A percentile compares a stretch with the other conserved stretches of the same genome.
Evolutionary conservation across 2,113 vertebrate species (phyloP).

Genomic region (Xenopus borealis): DNA sequence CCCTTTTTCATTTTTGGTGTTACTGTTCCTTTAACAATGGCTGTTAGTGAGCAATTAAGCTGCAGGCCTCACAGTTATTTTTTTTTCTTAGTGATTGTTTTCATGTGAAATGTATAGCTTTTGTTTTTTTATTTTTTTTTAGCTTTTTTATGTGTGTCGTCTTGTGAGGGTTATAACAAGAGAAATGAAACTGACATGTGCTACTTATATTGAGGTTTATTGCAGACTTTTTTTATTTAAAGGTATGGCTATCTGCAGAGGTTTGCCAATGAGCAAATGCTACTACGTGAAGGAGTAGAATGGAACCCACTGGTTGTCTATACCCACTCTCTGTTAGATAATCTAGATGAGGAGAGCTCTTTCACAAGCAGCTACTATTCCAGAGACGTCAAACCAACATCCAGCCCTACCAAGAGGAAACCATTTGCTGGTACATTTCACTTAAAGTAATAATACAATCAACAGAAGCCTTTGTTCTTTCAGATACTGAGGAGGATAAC

Average conservation of each 20-base stretch:
- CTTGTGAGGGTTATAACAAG: neutral
- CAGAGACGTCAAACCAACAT: conserved; percentile 48
- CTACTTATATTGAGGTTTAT: neutral
- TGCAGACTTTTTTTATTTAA: conserved; percentile 2
- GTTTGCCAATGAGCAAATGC: conserved; percentile 64
- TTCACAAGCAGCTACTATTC: conserved; percentile 62
- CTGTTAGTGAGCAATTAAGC: too few relatives aligned
- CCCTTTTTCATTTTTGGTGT: too few relatives aligned
- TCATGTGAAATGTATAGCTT: neutral
- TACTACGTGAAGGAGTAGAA: conserved; percentile 65
- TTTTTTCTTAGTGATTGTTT: neutral
- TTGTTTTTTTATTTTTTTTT: neutral
- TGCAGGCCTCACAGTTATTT: too few relatives aligned
- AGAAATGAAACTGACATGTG: neutral
- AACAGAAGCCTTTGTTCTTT: neutral
- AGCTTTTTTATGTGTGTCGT: neutral
- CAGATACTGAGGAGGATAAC: neutral
- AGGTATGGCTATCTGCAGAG: conserved; percentile 80
- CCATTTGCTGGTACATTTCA: conserved; percentile 62
- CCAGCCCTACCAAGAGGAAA: conserved; percentile 60
- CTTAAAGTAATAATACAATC: too few relatives aligned
- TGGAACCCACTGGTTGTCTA: conserved; percentile 80
- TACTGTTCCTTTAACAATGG: too few relatives aligned
- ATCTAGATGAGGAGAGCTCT: conserved; percentile 73
- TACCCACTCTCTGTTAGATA: conserved; percentile 74